These are phyloP conservation scores for Strigops habroptila DNA, from an alignment of 2,113 vertebrate genomes.

Conservation along the genomic window DNA sequence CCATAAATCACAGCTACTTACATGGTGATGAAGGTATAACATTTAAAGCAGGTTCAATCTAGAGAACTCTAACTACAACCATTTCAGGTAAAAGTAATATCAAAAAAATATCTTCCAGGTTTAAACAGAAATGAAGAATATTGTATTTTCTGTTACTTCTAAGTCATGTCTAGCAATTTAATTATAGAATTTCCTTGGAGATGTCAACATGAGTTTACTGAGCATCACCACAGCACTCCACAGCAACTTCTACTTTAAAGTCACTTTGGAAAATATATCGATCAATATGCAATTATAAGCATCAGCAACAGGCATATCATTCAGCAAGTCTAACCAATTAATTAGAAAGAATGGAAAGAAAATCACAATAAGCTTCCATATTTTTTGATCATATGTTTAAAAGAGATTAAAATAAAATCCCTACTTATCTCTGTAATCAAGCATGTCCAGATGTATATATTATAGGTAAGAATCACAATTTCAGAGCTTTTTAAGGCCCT, in stretches of 20 bases:
- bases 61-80: neutral
- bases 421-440: neutral
- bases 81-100: neutral
- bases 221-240: neutral
- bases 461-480: neutral
- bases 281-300: neutral
- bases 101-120: neutral
- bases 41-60: neutral
- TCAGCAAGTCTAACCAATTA: neutral
- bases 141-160: neutral
- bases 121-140: neutral
- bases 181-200: neutral
- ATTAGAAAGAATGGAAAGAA: neutral
- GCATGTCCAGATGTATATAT: neutral
- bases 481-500: neutral
- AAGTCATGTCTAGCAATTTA: neutral
- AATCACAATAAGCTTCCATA: neutral
- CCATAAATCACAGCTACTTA: neutral
- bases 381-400: neutral
- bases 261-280: constrained; percentile 18
- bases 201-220: neutral
- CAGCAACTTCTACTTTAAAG: neutral
- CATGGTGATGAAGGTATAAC: neutral
- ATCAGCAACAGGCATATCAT: neutral
- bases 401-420: neutral